A percentile compares a stretch with the other conserved stretches of the same genome.
Evolutionary conservation across 2,888 invertebrate species (phyloP).

Genomic region (Dascillus cervinus): DNA sequence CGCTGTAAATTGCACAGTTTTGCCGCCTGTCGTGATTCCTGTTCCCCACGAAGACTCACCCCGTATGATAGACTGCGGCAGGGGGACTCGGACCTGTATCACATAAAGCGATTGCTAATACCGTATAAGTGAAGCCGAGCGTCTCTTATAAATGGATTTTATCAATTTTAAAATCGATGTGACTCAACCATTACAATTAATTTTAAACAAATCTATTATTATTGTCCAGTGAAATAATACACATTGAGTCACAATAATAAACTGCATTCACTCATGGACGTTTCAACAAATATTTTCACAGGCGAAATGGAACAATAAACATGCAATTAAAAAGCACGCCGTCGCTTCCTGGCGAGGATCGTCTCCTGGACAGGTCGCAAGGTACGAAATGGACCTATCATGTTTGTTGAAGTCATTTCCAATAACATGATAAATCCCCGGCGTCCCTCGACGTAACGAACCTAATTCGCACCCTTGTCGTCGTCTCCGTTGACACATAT

Average conservation of each 20-base stretch:
- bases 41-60: conserved; percentile 16
- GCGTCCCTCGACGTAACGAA: conserved; percentile 24
- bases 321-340: too few species aligned
- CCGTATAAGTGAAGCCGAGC: conserved; percentile 43
- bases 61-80: conserved; percentile 36
- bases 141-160: conserved; percentile 44
- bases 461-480: conserved; percentile 27
- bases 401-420: conserved; percentile 27
- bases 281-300: too few species aligned
- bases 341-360: too few species aligned
- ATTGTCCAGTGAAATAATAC: too few species aligned
- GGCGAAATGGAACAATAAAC: too few species aligned
- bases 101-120: conserved; percentile 42
- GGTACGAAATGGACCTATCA: too few species aligned
- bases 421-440: conserved; percentile 26
- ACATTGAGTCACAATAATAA: too few species aligned
- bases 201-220: too few species aligned
- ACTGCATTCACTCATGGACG: too few species aligned
- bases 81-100: conserved; percentile 36
- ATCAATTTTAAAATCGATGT: conserved; percentile 40
- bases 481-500: conserved; percentile 27
- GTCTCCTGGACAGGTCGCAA: too few species aligned
- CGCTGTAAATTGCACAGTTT: conserved; percentile 34
- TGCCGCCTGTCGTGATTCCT: conserved; percentile 39
- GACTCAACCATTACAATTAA: too few species aligned